Evolutionary conservation across 2,888 invertebrate species (phyloP).

Genomic region (Machimus atricapillus): DNA sequence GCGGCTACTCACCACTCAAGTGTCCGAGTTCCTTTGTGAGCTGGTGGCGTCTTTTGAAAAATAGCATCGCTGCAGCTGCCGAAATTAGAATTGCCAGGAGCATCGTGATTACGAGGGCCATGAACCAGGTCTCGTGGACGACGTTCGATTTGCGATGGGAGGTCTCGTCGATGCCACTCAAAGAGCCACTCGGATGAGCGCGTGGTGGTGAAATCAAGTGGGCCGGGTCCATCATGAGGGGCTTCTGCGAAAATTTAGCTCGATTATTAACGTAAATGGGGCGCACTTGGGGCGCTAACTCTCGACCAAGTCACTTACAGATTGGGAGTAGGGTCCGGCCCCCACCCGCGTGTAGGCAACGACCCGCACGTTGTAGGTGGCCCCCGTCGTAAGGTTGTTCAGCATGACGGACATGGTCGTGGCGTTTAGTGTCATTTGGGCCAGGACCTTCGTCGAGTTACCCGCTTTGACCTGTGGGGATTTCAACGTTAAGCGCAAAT

Average conservation of each 20-base stretch:
- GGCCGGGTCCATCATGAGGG: slow-evolving; percentile 61
- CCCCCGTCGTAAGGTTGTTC: slow-evolving; percentile 84
- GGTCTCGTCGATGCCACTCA: slow-evolving; percentile 59
- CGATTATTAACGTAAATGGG: slow-evolving; percentile 31
- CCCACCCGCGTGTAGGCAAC: slow-evolving; percentile 89
- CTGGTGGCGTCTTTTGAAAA: slow-evolving; percentile 61
- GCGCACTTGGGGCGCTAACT: neutral
- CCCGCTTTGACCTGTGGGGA: slow-evolving; percentile 59
- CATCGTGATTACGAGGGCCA: slow-evolving; percentile 59
- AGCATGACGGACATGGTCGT: slow-evolving; percentile 89
- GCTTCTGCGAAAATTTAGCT: slow-evolving; percentile 54
- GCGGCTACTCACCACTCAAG: slow-evolving; percentile 65
- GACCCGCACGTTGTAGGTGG: slow-evolving; percentile 86
- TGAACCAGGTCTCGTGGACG: slow-evolving; percentile 61
- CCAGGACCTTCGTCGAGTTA: slow-evolving; percentile 68
- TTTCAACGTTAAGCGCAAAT: slow-evolving; percentile 38
- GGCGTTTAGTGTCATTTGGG: slow-evolving; percentile 86
- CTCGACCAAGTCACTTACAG: slow-evolving; percentile 65
- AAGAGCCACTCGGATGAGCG: slow-evolving; percentile 63
- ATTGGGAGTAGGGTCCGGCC: slow-evolving; percentile 84
- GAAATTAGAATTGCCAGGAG: slow-evolving; percentile 58
- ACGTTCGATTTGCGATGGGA: slow-evolving; percentile 60
- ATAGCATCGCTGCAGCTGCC: slow-evolving; percentile 58
- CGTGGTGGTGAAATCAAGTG: slow-evolving; percentile 62
- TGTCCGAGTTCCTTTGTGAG: slow-evolving; percentile 69